These are phyloP conservation scores for Parnassius mnemosyne DNA, from an alignment of 2,888 invertebrate species.

Conservation along the genomic window DNA sequence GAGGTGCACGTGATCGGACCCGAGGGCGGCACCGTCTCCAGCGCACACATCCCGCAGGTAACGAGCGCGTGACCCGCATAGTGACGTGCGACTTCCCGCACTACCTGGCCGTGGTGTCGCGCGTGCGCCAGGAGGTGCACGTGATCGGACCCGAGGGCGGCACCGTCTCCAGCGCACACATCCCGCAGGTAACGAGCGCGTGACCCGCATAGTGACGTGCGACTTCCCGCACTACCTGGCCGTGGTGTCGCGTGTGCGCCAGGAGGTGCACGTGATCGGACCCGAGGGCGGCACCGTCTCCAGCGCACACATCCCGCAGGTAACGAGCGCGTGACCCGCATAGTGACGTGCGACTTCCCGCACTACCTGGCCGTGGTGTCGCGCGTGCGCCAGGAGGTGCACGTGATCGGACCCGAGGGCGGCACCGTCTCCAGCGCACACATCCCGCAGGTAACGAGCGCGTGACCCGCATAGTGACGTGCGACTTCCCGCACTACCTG, in stretches of 20 bases:
- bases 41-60: too few relatives aligned
- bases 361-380: too few relatives aligned
- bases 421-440: too few relatives aligned
- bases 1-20: conserved; percentile 98
- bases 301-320: too few relatives aligned
- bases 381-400: too few relatives aligned
- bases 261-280: conserved; percentile 98
- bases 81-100: conserved; percentile 98
- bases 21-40: conserved; percentile 96
- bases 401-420: too few relatives aligned
- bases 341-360: conserved; percentile 98
- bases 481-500: conserved; percentile 99
- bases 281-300: conserved; percentile 92
- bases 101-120: conserved; percentile 97
- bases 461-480: conserved; percentile 96
- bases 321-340: conserved; percentile 88
- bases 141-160: conserved; percentile 98
- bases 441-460: conserved; percentile 73
- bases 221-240: conserved; percentile 99
- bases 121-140: conserved; percentile 97
- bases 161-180: conserved; percentile 94
- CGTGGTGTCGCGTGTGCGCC: conserved; percentile 95
- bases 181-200: conserved; percentile 90
- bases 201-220: conserved; percentile 95
- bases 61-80: conserved; percentile 93